Percentiles rank a stretch among this genome's conserved stretches.
Conservation (phyloP, 2,113 vertebrate genomes). For the Psophia crepitans region DNA sequence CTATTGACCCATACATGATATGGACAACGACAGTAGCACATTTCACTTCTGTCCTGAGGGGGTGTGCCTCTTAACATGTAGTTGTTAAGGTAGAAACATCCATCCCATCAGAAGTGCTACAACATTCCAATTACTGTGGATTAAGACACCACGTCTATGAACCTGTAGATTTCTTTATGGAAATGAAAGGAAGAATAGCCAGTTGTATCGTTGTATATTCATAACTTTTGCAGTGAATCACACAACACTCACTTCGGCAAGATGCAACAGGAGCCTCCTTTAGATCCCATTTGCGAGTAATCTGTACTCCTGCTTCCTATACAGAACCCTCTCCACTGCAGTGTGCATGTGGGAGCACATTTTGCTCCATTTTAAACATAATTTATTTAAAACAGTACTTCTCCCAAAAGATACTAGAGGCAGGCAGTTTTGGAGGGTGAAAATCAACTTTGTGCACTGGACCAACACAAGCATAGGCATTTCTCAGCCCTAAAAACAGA, state of each 20-base stretch:
- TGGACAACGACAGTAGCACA: background rate
- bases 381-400: background rate
- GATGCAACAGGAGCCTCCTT: background rate
- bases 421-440: background rate
- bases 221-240: background rate
- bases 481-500: background rate
- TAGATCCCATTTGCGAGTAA: background rate
- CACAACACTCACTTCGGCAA: background rate
- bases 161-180: background rate
- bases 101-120: background rate
- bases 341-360: background rate
- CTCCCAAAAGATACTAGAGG: background rate
- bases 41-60: background rate
- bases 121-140: background rate
- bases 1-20: background rate
- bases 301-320: background rate
- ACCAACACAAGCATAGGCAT: background rate
- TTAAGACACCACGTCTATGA: background rate
- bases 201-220: background rate
- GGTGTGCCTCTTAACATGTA: background rate
- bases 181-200: background rate
- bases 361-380: background rate
- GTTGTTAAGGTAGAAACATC: background rate
- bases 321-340: background rate
- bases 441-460: background rate